A percentile compares a stretch with the other conserved stretches of the same genome.
Conservation (phyloP, 2,113 vertebrate genomes). For the Prunella fulvescens region DNA sequence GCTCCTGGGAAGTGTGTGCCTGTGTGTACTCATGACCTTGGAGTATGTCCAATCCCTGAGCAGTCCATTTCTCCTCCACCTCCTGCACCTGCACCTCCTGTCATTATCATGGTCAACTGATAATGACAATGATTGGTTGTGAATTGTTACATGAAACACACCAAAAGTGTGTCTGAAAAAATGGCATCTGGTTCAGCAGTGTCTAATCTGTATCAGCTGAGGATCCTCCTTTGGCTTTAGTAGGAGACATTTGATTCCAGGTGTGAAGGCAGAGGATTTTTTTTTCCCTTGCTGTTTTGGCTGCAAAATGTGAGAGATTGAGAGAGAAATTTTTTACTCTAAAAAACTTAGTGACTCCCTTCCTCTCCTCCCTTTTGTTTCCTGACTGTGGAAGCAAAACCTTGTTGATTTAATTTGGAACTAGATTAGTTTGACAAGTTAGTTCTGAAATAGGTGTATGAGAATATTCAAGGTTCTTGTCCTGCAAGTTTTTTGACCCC, state of each 20-base stretch:
- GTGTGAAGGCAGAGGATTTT: not conserved
- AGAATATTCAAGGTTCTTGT: not conserved
- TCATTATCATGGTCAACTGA: not conserved
- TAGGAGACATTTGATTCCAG: not conserved
- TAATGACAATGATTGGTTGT: not conserved
- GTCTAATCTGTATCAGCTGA: not conserved
- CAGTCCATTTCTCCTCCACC: not conserved
- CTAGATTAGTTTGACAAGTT: not conserved
- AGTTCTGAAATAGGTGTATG: not conserved
- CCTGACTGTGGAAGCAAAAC: not conserved
- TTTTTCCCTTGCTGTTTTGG: not conserved
- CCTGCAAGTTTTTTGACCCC: not conserved
- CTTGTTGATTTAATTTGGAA: not conserved
- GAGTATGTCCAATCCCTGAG: not conserved
- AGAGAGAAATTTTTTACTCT: not conserved
- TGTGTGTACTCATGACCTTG: constrained; percentile 15
- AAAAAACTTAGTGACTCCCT: not conserved
- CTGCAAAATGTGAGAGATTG: not conserved
- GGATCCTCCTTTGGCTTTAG: not conserved
- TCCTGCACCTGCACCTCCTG: constrained; percentile 24
- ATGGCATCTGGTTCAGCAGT: not conserved
- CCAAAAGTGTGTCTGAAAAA: not conserved
- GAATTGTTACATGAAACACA: constrained; percentile 2
- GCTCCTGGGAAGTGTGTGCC: not conserved
- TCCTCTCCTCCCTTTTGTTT: not conserved